Conservation (phyloP, 2,113 vertebrate genomes). For the Gorilla gorilla region DNA sequence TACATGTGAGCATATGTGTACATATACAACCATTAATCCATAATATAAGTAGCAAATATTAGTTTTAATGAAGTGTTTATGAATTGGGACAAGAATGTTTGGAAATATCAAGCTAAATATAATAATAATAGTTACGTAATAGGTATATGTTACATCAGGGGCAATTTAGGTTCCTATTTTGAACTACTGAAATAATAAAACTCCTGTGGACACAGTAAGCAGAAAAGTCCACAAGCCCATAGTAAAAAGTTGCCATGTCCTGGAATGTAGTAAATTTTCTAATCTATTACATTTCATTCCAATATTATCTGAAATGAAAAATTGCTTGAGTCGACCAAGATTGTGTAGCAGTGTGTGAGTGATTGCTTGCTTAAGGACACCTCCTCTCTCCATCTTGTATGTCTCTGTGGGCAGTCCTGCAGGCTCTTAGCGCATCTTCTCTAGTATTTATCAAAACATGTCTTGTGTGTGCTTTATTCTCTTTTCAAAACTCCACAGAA, state of each 20-base stretch:
- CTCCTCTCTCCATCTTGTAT: neutral
- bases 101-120: neutral
- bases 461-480: neutral
- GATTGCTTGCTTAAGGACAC: neutral
- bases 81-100: neutral
- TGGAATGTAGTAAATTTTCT: conserved; percentile 6
- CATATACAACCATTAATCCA: neutral
- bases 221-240: neutral
- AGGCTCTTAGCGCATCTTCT: neutral
- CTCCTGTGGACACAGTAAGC: neutral
- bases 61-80: neutral
- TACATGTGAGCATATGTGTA: neutral
- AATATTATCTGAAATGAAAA: conserved; percentile 35
- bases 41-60: neutral
- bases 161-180: neutral
- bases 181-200: neutral
- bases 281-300: neutral
- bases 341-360: neutral
- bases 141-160: neutral
- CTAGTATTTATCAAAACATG: neutral
- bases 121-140: neutral
- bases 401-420: neutral
- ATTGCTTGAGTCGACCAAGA: neutral
- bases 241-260: neutral
- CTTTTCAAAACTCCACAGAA: neutral